Evolutionary conservation across 2,888 invertebrate genomes (phyloP).

Genomic region (Troides oblongomaculatus): DNA sequence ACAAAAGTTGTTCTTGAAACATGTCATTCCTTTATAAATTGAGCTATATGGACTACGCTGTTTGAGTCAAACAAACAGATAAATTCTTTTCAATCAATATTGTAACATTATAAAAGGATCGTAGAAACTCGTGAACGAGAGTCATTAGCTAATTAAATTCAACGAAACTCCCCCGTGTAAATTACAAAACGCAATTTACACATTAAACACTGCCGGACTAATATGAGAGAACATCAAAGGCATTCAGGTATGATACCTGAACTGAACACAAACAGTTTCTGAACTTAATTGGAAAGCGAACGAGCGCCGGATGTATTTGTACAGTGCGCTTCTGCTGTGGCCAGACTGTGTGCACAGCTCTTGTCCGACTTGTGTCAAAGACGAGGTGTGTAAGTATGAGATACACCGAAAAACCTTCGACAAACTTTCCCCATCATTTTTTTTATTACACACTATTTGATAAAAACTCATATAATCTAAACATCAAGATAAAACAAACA

Average conservation of each 20-base stretch:
- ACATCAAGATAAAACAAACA: too few species aligned
- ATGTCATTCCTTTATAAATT: too few species aligned
- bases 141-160: conserved; percentile 35
- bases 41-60: too few species aligned
- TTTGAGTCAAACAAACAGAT: too few species aligned
- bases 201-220: conserved; percentile 40
- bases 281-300: conserved; percentile 72
- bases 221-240: conserved; percentile 68
- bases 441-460: background rate
- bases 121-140: conserved; percentile 4
- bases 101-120: conserved; percentile 2
- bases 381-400: conserved; percentile 35
- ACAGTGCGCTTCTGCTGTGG: conserved; percentile 50
- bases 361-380: conserved; percentile 65
- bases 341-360: conserved; percentile 64
- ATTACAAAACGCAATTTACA: conserved; percentile 50
- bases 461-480: background rate
- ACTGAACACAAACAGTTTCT: conserved; percentile 61
- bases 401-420: conserved; percentile 17
- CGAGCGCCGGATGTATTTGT: conserved; percentile 62
- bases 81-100: too few species aligned
- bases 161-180: conserved; percentile 31
- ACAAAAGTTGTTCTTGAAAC: too few species aligned
- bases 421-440: background rate
- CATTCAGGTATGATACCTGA: conserved; percentile 60